Percentiles rank a stretch among this genome's conserved stretches.
These are phyloP conservation scores for Odobenus rosmarus DNA, from an alignment of 2,113 vertebrate genomes.

Conservation along the genomic window DNA sequence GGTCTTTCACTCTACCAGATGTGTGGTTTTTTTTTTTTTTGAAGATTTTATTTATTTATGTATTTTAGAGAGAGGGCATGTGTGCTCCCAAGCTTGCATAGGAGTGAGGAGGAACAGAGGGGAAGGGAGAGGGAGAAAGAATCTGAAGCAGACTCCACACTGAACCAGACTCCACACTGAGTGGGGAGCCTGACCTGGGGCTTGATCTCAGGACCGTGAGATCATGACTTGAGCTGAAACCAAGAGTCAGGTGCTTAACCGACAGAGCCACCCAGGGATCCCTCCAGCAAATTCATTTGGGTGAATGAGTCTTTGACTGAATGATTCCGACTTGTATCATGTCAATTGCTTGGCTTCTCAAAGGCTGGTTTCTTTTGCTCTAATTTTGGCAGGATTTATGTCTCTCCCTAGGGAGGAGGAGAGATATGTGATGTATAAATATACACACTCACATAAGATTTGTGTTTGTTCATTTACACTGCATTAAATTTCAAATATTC, in stretches of 20 bases:
- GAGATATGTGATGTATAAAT: neutral
- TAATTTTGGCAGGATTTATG: neutral
- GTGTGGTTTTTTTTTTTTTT: too few species aligned
- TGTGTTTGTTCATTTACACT: slow-evolving; percentile 16
- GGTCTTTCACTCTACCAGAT: neutral
- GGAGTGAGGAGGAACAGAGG: neutral
- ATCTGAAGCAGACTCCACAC: neutral
- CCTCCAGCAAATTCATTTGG: neutral
- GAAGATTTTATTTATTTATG: neutral
- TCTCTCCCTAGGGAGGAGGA: neutral
- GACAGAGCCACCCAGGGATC: neutral
- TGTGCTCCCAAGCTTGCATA: neutral
- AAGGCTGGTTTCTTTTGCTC: neutral
- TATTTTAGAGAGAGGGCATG: neutral
- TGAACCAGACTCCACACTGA: neutral
- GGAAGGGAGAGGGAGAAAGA: neutral
- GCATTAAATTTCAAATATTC: slow-evolving; percentile 28
- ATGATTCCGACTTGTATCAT: neutral
- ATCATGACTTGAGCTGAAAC: neutral
- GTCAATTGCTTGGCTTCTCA: neutral
- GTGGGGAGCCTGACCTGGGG: neutral
- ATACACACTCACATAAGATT: neutral
- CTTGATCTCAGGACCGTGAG: neutral
- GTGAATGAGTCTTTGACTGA: neutral
- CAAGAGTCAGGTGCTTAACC: neutral